Evolutionary conservation across 2,888 invertebrate species (phyloP).

Genomic region (Yponomeuta cagnagella): DNA sequence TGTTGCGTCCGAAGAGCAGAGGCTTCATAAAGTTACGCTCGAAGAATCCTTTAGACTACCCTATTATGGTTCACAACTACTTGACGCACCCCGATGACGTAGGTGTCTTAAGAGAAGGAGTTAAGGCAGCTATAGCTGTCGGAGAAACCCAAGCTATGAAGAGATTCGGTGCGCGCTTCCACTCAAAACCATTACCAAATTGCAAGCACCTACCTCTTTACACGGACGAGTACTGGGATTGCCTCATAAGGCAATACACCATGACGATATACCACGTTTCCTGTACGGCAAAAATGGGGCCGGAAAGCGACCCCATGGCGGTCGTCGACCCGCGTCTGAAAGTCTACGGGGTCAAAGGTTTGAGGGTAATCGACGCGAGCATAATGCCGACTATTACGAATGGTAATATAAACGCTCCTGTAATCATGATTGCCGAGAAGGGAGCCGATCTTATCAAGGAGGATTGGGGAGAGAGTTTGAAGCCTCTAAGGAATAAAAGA

Average conservation of each 20-base stretch:
- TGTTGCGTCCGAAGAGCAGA: slow-evolving; percentile 90
- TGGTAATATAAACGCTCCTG: slow-evolving; percentile 91
- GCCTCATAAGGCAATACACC: slow-evolving; percentile 87
- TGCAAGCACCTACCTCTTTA: slow-evolving; percentile 85
- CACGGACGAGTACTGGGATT: slow-evolving; percentile 93
- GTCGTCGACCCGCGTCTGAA: slow-evolving; percentile 87
- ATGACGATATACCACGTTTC: slow-evolving; percentile 92
- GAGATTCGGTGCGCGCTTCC: slow-evolving; percentile 85
- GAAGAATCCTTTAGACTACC: slow-evolving; percentile 85
- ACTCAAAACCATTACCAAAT: slow-evolving; percentile 84
- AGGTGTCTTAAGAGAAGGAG: slow-evolving; percentile 87
- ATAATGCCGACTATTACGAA: slow-evolving; percentile 92
- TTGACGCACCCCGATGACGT: slow-evolving; percentile 91
- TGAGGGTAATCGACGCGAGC: slow-evolving; percentile 90
- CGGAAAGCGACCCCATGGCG: slow-evolving; percentile 82
- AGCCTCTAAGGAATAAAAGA: slow-evolving; percentile 33
- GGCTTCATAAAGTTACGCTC: slow-evolving; percentile 86
- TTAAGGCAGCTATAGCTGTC: slow-evolving; percentile 88
- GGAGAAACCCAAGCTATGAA: slow-evolving; percentile 87
- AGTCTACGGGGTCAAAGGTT: slow-evolving; percentile 85
- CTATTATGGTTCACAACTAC: slow-evolving; percentile 93
- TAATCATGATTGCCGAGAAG: slow-evolving; percentile 92
- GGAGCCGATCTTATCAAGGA: slow-evolving; percentile 88
- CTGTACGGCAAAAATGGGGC: slow-evolving; percentile 91
- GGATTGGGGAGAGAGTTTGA: slow-evolving; percentile 72